Conservation (phyloP, 2,888 invertebrate genomes). For the Agrotis exclamationis region DNA sequence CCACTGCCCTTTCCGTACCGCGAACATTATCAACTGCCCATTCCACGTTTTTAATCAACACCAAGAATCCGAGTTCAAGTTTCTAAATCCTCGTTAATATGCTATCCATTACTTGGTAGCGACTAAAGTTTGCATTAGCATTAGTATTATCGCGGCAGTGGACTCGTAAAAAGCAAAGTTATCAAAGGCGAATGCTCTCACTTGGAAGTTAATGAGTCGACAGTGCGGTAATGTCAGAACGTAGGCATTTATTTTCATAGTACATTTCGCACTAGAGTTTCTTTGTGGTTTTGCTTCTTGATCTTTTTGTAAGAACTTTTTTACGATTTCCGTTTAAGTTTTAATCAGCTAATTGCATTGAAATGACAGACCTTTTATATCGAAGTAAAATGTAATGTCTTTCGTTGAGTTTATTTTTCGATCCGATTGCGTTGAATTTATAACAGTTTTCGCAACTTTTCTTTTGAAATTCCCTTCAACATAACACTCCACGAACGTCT, state of each 20-base stretch:
- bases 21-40: constrained; percentile 52
- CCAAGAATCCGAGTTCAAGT: constrained; percentile 56
- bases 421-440: background rate
- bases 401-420: background rate
- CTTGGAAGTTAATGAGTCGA: constrained; percentile 85
- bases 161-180: constrained; percentile 81
- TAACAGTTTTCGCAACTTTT: background rate
- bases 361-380: background rate
- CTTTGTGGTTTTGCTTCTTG: constrained; percentile 26
- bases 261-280: constrained; percentile 32
- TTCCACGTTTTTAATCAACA: constrained; percentile 58
- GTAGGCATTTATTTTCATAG: constrained; percentile 63
- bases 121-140: constrained; percentile 68
- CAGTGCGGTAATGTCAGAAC: constrained; percentile 78
- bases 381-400: background rate
- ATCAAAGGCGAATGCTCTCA: constrained; percentile 81
- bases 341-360: background rate
- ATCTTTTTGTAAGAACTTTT: background rate
- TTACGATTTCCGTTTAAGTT: background rate
- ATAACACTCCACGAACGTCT: constrained; percentile 1
- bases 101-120: constrained; percentile 61
- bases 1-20: constrained; percentile 25
- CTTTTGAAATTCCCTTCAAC: background rate
- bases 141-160: constrained; percentile 69
- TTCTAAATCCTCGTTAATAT: constrained; percentile 63